Evolutionary conservation across 2,888 invertebrate species (phyloP).

Genomic region (Agrochola litura): DNA sequence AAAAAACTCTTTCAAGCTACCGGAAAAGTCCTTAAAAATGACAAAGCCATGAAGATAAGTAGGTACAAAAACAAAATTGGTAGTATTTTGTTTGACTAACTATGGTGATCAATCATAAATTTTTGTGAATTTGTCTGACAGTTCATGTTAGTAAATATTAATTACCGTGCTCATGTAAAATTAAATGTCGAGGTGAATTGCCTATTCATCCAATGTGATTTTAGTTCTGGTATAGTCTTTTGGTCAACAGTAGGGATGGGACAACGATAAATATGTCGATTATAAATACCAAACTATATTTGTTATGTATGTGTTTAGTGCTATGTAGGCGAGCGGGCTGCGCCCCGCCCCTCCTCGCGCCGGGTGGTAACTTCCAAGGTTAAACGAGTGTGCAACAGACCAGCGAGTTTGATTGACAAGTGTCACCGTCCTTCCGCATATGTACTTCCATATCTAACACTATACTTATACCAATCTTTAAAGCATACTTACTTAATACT

Average conservation of each 20-base stretch:
- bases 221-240: slow-evolving; percentile 53
- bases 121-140: slow-evolving; percentile 57
- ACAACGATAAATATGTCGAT: neutral
- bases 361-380: no score
- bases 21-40: neutral
- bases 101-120: slow-evolving; percentile 66
- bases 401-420: no score
- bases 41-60: neutral
- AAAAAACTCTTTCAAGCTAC: neutral
- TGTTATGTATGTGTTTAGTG: no score
- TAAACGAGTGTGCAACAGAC: no score
- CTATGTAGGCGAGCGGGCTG: no score
- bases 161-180: slow-evolving; percentile 61
- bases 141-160: slow-evolving; percentile 62
- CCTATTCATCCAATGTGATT: slow-evolving; percentile 45
- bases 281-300: neutral
- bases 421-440: no score
- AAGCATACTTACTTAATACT: no score
- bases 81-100: slow-evolving; percentile 33
- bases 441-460: no score
- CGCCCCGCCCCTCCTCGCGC: no score
- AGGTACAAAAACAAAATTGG: no score
- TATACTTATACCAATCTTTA: no score
- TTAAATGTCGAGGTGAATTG: slow-evolving; percentile 73
- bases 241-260: slow-evolving; percentile 26